A percentile compares a stretch with the other conserved stretches of the same genome.
Conservation (phyloP, 1,140 invertebrate genomes). For the Drosophila repletoides region DNA sequence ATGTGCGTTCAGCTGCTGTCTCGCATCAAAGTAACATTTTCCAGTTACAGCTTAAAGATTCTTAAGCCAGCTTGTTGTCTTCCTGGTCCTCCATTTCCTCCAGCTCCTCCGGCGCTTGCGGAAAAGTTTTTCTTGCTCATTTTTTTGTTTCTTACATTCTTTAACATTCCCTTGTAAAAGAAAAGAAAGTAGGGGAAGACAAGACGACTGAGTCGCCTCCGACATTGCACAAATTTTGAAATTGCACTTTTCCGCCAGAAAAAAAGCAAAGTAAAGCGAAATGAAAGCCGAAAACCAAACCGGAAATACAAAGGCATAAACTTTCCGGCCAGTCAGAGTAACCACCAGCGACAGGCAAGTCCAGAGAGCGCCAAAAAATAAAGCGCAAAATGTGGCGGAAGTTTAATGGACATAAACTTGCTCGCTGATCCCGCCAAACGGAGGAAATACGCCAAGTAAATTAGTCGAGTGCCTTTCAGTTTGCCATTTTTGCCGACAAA, state of each 20-base stretch:
- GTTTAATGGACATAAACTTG: slow-evolving; percentile 80
- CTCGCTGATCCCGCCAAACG: slow-evolving; percentile 20
- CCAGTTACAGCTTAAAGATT: slow-evolving; percentile 30
- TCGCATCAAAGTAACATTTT: slow-evolving; percentile 36
- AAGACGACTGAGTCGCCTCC: slow-evolving; percentile 25
- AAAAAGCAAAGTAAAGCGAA: slow-evolving; percentile 11
- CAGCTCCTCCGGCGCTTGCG: slow-evolving; percentile 36
- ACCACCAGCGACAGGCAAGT: slow-evolving; percentile 38
- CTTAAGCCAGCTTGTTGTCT: slow-evolving; percentile 38
- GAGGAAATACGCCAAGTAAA: slow-evolving; percentile 65
- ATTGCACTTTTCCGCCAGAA: slow-evolving; percentile 69
- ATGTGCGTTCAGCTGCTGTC: slow-evolving; percentile 38
- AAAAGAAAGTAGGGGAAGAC: slow-evolving; percentile 27
- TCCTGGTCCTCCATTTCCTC: background rate
- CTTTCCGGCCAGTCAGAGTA: slow-evolving; percentile 66
- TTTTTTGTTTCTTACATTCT: no score
- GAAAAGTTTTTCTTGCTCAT: slow-evolving; percentile 62
- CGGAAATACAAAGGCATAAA: slow-evolving; percentile 80
- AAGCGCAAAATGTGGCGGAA: slow-evolving; percentile 70
- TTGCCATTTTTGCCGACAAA: slow-evolving; percentile 30
- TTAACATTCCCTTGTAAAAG: slow-evolving; percentile 47
- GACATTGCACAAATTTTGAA: slow-evolving; percentile 60
- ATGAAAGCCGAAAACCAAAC: slow-evolving; percentile 31
- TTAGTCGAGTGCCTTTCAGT: slow-evolving; percentile 44
- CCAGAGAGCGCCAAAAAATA: slow-evolving; percentile 48